Conservation (phyloP, 2,113 vertebrate species). For the Oxygymnocypris stewartii region DNA sequence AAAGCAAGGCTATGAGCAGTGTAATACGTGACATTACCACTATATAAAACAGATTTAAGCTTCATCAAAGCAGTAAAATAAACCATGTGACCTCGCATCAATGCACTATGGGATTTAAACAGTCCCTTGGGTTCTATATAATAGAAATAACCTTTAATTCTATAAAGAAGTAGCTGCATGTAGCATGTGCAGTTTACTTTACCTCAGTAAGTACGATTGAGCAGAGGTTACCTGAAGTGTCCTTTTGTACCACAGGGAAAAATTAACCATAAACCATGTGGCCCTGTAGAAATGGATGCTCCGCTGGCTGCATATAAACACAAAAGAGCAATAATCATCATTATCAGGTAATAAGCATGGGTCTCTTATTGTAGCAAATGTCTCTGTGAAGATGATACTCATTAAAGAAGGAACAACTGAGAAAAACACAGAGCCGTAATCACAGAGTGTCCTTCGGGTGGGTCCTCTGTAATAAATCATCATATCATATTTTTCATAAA, state of each 20-base stretch:
- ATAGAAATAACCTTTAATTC: background rate
- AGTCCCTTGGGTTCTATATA: background rate
- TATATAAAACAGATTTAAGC: background rate
- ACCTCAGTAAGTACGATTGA: background rate
- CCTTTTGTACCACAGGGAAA: background rate
- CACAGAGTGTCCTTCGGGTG: background rate
- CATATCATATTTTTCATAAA: background rate
- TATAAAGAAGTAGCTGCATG: background rate
- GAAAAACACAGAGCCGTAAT: background rate
- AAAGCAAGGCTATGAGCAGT: background rate
- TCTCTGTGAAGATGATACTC: background rate
- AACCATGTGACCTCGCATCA: background rate
- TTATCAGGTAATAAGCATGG: conserved; percentile 1
- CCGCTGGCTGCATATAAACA: background rate
- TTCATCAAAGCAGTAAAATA: background rate
- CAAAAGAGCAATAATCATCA: conserved; percentile 24
- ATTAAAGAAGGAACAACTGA: background rate
- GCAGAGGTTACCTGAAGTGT: background rate
- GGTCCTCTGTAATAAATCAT: conserved; percentile 1
- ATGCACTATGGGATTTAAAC: background rate
- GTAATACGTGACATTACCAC: background rate
- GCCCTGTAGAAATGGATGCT: background rate
- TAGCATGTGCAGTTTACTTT: background rate
- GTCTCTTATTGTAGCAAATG: background rate
- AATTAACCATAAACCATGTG: background rate